phyloP scores from a whole-genome alignment of 2,888 invertebrate genomes.

The Choristoneura rosaceana region DNA sequence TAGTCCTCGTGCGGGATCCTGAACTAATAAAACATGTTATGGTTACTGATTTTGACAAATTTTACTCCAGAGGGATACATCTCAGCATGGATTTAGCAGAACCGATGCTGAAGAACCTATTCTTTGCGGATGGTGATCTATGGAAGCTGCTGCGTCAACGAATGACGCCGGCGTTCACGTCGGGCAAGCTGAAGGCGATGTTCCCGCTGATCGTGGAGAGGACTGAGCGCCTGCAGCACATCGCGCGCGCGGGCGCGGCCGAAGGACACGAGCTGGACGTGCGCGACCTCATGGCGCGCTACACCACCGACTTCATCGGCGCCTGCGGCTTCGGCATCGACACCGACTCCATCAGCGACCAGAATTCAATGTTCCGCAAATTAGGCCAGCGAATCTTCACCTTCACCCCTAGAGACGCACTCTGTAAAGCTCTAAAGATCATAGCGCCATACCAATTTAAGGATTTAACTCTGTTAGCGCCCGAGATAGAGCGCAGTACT shows the following conservation, averaged over 20 bases:
- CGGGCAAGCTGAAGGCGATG: no score
- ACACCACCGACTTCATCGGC: slow-evolving; percentile 43
- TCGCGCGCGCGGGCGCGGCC: slow-evolving; percentile 46
- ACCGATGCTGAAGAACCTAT: slow-evolving; percentile 61
- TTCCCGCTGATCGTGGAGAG: no score
- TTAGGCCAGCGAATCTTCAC: slow-evolving; percentile 39
- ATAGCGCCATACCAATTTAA: no score
- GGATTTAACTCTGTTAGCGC: background rate
- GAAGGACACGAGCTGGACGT: slow-evolving; percentile 48
- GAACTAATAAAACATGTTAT: no score
- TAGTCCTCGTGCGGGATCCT: no score
- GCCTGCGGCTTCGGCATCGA: slow-evolving; percentile 68
- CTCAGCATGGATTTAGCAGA: no score
- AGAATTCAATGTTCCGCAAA: slow-evolving; percentile 58
- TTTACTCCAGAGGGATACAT: no score
- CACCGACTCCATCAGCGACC: slow-evolving; percentile 60
- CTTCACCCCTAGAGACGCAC: background rate
- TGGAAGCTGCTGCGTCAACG: slow-evolving; percentile 70
- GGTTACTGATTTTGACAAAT: no score
- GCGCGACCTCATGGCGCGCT: no score
- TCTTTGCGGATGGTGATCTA: slow-evolving; percentile 65
- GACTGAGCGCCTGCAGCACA: slow-evolving; percentile 42
- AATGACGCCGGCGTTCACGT: no score
- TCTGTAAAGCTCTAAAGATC: no score
- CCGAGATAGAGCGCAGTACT: no score